phyloP scores from a whole-genome alignment of 2,888 invertebrate species.

The Microplitis deprimator region DNA sequence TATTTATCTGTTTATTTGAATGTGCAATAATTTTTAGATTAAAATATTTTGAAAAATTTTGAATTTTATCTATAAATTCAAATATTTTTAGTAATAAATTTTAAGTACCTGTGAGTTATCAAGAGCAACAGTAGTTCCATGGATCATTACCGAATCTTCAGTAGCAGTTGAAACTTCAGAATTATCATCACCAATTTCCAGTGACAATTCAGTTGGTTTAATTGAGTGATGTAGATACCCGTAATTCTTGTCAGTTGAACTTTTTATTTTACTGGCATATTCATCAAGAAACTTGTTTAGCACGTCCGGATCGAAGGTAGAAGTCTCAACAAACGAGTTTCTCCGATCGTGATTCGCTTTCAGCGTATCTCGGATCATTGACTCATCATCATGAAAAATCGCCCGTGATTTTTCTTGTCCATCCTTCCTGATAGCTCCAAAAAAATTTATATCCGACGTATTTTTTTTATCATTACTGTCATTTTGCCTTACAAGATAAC shows the following conservation, averaged over 20 bases:
- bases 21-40: not conserved
- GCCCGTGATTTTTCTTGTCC: slow-evolving; percentile 43
- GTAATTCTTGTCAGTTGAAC: slow-evolving; percentile 58
- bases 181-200: slow-evolving; percentile 27
- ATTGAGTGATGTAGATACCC: slow-evolving; percentile 55
- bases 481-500: slow-evolving; percentile 54
- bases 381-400: slow-evolving; percentile 56
- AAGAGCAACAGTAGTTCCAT: slow-evolving; percentile 14
- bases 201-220: slow-evolving; percentile 42
- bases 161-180: slow-evolving; percentile 34
- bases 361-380: slow-evolving; percentile 55
- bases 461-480: slow-evolving; percentile 17
- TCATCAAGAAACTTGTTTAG: slow-evolving; percentile 77
- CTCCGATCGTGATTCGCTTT: slow-evolving; percentile 55
- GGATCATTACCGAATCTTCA: slow-evolving; percentile 46
- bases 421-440: slow-evolving; percentile 40
- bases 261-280: slow-evolving; percentile 75
- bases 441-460: slow-evolving; percentile 49
- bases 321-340: slow-evolving; percentile 61
- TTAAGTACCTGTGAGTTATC: not conserved
- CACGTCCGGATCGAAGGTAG: slow-evolving; percentile 74
- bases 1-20: not conserved
- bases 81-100: too few relatives aligned
- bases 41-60: too few relatives aligned
- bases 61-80: too few relatives aligned